These are phyloP conservation scores for Drosophila villosipedis DNA, from an alignment of 2,888 invertebrate genomes.

Conservation along the genomic window DNA sequence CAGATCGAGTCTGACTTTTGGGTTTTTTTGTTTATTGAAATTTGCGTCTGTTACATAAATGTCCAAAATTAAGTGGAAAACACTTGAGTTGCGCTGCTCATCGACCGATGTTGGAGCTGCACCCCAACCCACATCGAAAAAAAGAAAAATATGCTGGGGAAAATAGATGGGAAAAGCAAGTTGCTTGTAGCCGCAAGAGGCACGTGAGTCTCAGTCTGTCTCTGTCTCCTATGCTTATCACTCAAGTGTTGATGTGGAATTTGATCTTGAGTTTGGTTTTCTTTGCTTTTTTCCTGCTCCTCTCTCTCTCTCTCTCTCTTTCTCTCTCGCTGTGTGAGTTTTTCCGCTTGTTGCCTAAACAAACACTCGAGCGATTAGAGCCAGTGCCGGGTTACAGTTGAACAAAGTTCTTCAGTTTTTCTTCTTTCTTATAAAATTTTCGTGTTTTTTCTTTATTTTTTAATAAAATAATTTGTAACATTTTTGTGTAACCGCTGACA, in stretches of 20 bases:
- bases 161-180: conserved; percentile 12
- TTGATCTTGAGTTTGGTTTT: conserved; percentile 61
- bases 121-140: conserved; percentile 2
- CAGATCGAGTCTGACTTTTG: conserved; percentile 16
- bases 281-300: background rate
- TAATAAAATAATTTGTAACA: conserved; percentile 51
- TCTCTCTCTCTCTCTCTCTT: background rate
- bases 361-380: conserved; percentile 64
- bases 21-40: conserved; percentile 68
- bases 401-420: conserved; percentile 5
- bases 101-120: conserved; percentile 44
- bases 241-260: conserved; percentile 69
- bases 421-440: background rate
- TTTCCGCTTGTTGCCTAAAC: conserved; percentile 60
- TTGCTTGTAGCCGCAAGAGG: conserved; percentile 9
- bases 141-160: background rate
- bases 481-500: conserved; percentile 54
- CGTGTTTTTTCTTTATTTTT: conserved; percentile 1
- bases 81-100: conserved; percentile 52
- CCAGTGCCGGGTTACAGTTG: conserved; percentile 53
- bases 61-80: conserved; percentile 75
- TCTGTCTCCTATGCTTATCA: conserved; percentile 26
- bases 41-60: conserved; percentile 65
- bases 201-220: conserved; percentile 41
- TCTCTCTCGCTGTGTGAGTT: background rate